Conservation (phyloP, 2,113 vertebrate species). For the Myrmecobius fasciatus region DNA sequence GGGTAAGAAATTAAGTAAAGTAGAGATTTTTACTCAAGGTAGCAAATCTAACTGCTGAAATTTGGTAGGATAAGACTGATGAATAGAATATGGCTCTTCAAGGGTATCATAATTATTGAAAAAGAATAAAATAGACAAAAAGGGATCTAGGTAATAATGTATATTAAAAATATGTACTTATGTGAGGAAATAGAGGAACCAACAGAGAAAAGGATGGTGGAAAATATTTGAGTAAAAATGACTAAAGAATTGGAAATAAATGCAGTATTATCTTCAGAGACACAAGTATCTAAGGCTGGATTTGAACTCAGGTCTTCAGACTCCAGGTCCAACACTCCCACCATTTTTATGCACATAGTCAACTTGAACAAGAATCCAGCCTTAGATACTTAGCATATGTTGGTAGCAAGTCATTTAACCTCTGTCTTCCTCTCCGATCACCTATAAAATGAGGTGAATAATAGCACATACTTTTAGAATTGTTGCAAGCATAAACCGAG, state of each 20-base stretch:
- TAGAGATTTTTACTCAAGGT: neutral
- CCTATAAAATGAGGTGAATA: neutral
- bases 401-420: neutral
- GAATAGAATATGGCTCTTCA: neutral
- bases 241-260: neutral
- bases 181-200: neutral
- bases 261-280: neutral
- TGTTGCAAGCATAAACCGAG: neutral
- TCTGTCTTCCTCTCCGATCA: neutral
- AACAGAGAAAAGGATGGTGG: neutral
- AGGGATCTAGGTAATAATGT: neutral
- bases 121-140: neutral
- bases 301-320: too few species aligned
- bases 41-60: neutral
- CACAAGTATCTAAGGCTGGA: too few species aligned
- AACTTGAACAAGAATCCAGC: too few species aligned
- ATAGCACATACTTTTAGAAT: neutral
- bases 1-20: conserved; percentile 29
- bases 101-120: neutral
- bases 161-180: neutral
- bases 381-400: neutral
- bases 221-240: neutral
- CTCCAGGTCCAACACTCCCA: too few species aligned
- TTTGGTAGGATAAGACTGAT: neutral
- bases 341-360: too few species aligned